Evolutionary conservation across 1,140 invertebrate genomes (phyloP).

Genomic region (Medauroidea extradentata): DNA sequence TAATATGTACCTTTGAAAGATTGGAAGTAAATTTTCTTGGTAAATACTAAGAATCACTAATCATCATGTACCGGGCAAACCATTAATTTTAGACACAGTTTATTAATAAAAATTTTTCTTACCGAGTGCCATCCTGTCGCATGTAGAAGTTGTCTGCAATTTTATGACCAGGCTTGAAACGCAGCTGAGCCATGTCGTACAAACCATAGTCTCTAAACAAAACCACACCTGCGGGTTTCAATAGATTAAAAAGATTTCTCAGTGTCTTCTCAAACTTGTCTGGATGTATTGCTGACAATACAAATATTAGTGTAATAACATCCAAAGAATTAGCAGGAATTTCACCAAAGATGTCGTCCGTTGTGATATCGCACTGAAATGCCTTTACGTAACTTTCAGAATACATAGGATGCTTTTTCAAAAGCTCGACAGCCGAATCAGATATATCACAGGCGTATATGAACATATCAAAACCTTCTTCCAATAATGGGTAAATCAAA

Average conservation of each 20-base stretch:
- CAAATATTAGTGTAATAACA: slow-evolving; percentile 70
- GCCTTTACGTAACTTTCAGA: slow-evolving; percentile 60
- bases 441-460: slow-evolving; percentile 96
- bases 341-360: slow-evolving; percentile 50
- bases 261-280: slow-evolving; percentile 69
- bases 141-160: slow-evolving; percentile 94
- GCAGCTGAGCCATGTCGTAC: slow-evolving; percentile 96
- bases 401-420: slow-evolving; percentile 65
- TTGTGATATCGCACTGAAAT: slow-evolving; percentile 70
- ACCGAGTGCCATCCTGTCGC: slow-evolving; percentile 95
- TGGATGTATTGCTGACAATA: slow-evolving; percentile 74
- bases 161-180: slow-evolving; percentile 90
- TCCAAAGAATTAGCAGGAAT: slow-evolving; percentile 54
- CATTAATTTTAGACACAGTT: too few species aligned
- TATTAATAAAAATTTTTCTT: slow-evolving; percentile 27
- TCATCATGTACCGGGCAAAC: too few species aligned
- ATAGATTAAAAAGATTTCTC: slow-evolving; percentile 60
- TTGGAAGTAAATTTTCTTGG: too few species aligned
- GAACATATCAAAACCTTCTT: slow-evolving; percentile 65
- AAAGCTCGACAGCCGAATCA: slow-evolving; percentile 80
- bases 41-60: too few species aligned
- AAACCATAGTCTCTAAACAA: slow-evolving; percentile 95
- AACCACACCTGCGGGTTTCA: slow-evolving; percentile 78
- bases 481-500: slow-evolving; percentile 87
- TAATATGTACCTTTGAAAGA: too few species aligned